phyloP scores from a whole-genome alignment of 1,140 invertebrate genomes.

The Paraescarpia echinospica region DNA sequence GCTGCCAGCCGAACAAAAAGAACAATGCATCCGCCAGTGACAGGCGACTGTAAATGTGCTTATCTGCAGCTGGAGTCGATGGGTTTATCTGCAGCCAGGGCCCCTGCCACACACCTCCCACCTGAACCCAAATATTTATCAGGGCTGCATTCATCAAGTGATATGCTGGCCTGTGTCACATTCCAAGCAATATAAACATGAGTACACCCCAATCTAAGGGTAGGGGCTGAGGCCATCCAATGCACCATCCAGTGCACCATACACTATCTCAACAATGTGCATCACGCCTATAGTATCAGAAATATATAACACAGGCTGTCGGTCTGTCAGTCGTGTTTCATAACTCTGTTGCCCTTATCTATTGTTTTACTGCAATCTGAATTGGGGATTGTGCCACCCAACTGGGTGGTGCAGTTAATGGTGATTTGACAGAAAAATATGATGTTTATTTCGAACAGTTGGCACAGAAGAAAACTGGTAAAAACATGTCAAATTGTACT shows the following conservation, averaged over 20 bases:
- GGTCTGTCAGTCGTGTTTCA: neutral
- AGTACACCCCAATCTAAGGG: neutral
- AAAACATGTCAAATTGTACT: neutral
- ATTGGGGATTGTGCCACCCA: neutral
- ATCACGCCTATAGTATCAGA: neutral
- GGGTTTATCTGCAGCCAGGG: neutral
- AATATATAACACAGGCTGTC: neutral
- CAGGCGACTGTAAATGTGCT: neutral
- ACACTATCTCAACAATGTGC: neutral
- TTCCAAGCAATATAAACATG: neutral
- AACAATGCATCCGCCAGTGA: neutral
- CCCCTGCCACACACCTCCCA: neutral
- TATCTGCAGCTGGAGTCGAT: neutral
- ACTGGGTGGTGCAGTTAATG: neutral
- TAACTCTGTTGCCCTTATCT: neutral
- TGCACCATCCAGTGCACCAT: neutral
- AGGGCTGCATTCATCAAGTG: neutral
- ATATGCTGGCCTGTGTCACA: neutral
- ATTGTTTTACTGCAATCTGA: neutral
- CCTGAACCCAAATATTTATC: constrained; percentile 5
- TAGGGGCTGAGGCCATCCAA: neutral
- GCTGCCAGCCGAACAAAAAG: neutral
- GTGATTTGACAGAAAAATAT: neutral
- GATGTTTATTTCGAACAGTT: neutral
- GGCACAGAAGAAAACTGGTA: neutral